Evolutionary conservation across 2,113 vertebrate species (phyloP).

Genomic region (Calcarius ornatus): DNA sequence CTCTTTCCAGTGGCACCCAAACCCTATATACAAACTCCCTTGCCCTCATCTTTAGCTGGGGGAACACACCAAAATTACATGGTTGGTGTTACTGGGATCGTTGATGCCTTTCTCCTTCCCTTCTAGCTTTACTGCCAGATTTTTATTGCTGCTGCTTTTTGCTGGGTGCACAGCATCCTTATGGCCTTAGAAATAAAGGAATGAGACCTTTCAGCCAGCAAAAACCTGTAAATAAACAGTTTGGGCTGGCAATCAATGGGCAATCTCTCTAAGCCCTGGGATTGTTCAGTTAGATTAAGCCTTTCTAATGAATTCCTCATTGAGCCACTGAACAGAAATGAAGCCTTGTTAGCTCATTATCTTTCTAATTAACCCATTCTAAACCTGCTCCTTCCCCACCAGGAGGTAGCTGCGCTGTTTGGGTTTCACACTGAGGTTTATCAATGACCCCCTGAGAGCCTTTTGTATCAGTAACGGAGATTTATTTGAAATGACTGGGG

Average conservation of each 20-base stretch:
- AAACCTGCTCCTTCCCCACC: slow-evolving; percentile 69
- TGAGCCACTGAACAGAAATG: slow-evolving; percentile 74
- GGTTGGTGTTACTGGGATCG: background rate
- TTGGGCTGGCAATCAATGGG: slow-evolving; percentile 64
- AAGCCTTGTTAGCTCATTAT: slow-evolving; percentile 78
- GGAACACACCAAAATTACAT: background rate
- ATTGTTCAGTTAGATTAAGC: slow-evolving; percentile 74
- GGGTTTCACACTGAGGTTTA: slow-evolving; percentile 75
- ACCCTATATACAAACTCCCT: background rate
- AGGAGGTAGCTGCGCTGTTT: slow-evolving; percentile 66
- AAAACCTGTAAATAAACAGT: slow-evolving; percentile 70
- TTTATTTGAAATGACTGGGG: slow-evolving; percentile 69
- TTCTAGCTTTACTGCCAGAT: background rate
- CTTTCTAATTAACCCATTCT: slow-evolving; percentile 79
- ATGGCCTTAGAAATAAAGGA: slow-evolving; percentile 46
- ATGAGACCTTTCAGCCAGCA: slow-evolving; percentile 45
- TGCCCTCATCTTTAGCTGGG: background rate
- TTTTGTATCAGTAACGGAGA: slow-evolving; percentile 77
- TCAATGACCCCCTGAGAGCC: slow-evolving; percentile 73
- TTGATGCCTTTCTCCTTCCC: background rate
- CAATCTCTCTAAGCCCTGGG: slow-evolving; percentile 65
- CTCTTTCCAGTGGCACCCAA: background rate
- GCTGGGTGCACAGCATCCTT: background rate
- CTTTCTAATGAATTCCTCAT: slow-evolving; percentile 77
- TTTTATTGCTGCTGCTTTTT: slow-evolving; percentile 33